A percentile compares a stretch with the other conserved stretches of the same genome.
These are phyloP conservation scores for Sarotherodon lohbergeri DNA, from an alignment of 2,113 vertebrate genomes.

Conservation along the genomic window DNA sequence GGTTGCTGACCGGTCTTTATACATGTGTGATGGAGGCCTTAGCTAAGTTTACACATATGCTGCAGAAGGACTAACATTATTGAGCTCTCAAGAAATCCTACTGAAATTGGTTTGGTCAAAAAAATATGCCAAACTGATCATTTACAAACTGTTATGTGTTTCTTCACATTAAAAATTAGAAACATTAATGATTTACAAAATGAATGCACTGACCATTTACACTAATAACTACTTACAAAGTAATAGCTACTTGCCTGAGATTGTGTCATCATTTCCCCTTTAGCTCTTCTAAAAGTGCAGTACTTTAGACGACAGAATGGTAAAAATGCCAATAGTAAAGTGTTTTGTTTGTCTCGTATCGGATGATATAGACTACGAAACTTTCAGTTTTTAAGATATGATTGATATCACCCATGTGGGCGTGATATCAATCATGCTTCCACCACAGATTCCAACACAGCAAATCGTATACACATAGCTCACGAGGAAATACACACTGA, in stretches of 20 bases:
- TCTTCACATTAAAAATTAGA: neutral
- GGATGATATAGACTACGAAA: neutral
- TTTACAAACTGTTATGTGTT: neutral
- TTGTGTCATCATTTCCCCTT: neutral
- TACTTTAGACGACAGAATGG: neutral
- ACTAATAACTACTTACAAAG: neutral
- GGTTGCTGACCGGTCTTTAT: neutral
- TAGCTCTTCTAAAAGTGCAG: neutral
- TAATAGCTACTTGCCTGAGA: neutral
- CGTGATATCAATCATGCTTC: neutral
- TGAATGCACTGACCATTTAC: neutral
- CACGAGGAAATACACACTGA: constrained; percentile 5
- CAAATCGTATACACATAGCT: neutral
- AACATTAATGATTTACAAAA: neutral
- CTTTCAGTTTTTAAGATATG: neutral
- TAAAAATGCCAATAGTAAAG: neutral
- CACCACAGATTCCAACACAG: neutral
- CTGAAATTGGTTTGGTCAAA: neutral
- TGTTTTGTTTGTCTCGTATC: neutral
- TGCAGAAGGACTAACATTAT: neutral
- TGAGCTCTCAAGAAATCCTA: neutral
- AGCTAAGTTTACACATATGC: neutral
- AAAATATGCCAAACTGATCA: neutral
- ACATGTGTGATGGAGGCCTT: neutral
- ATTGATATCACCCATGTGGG: neutral